phyloP scores from a whole-genome alignment of 2,797 vertebrate genomes.

The Scomberomorus guttatus region DNA sequence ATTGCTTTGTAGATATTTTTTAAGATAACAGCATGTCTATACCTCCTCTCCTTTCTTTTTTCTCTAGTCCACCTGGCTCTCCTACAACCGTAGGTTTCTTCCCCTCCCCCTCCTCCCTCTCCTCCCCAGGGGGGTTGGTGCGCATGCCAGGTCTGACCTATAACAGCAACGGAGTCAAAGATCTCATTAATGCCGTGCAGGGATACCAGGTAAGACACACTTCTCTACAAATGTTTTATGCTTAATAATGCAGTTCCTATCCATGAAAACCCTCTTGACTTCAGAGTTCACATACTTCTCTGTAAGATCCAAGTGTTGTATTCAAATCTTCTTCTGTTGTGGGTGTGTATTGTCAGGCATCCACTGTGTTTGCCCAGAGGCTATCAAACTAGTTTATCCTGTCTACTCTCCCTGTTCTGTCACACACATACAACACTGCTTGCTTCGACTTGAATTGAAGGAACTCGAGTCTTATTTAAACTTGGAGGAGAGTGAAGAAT shows the following conservation, averaged over 20 bases:
- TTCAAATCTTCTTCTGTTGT: constrained; percentile 69
- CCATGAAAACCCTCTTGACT: not conserved
- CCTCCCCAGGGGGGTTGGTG: constrained; percentile 84
- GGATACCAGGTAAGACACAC: constrained; percentile 91
- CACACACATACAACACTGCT: constrained; percentile 65
- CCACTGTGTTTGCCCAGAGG: constrained; percentile 78
- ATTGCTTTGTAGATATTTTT: constrained; percentile 10
- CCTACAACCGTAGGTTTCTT: constrained; percentile 93
- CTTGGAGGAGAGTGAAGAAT: constrained; percentile 28
- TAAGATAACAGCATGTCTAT: constrained; percentile 10
- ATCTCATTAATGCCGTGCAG: constrained; percentile 94
- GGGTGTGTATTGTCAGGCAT: constrained; percentile 81
- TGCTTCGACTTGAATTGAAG: constrained; percentile 80
- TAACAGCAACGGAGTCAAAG: constrained; percentile 92
- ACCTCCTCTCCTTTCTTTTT: constrained; percentile 4
- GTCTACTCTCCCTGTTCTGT: constrained; percentile 79
- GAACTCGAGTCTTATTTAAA: constrained; percentile 40
- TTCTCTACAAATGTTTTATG: not conserved
- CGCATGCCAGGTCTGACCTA: constrained; percentile 95
- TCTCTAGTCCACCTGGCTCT: constrained; percentile 93
- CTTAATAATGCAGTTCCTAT: not conserved
- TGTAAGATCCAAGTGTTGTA: constrained; percentile 54
- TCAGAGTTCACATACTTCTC: constrained; percentile 41
- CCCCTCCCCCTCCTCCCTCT: constrained; percentile 88
- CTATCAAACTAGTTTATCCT: constrained; percentile 85